Evolutionary conservation across 2,888 invertebrate genomes (phyloP).

Genomic region (Caenorhabditis zanzibari): DNA sequence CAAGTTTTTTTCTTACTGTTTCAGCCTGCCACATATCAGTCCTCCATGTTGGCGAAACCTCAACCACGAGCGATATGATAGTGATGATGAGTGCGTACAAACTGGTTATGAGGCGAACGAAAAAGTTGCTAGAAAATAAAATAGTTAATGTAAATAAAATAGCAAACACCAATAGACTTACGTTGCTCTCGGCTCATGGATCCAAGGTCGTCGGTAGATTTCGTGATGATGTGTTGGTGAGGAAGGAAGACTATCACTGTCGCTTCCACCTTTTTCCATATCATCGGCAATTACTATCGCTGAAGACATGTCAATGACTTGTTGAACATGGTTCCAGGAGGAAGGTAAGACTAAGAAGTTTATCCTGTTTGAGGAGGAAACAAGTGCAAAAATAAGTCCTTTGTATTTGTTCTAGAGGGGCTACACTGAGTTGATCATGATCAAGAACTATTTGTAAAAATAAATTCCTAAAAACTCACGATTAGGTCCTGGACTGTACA

Average conservation of each 20-base stretch:
- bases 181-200: constrained; percentile 65
- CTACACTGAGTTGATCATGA: constrained; percentile 6
- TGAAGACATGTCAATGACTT: constrained; percentile 41
- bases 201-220: constrained; percentile 54
- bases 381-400: constrained; percentile 60
- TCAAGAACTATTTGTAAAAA: background rate
- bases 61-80: constrained; percentile 80
- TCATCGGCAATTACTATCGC: constrained; percentile 62
- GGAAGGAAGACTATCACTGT: constrained; percentile 56
- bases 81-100: constrained; percentile 81
- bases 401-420: constrained; percentile 38
- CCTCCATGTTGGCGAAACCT: constrained; percentile 80
- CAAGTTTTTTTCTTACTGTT: constrained; percentile 69
- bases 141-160: background rate
- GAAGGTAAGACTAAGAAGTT: background rate
- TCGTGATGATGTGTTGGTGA: constrained; percentile 57
- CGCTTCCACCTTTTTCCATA: constrained; percentile 64
- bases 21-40: constrained; percentile 79
- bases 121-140: constrained; percentile 72
- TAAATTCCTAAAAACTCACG: constrained; percentile 45
- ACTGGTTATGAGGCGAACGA: constrained; percentile 78
- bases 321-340: constrained; percentile 39
- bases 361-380: constrained; percentile 16
- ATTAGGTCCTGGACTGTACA: constrained; percentile 46
- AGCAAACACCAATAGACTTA: constrained; percentile 34